Base-by-base conservation (phyloP, 2,797 vertebrate species). In the Rhinoraja longicauda region DNA sequence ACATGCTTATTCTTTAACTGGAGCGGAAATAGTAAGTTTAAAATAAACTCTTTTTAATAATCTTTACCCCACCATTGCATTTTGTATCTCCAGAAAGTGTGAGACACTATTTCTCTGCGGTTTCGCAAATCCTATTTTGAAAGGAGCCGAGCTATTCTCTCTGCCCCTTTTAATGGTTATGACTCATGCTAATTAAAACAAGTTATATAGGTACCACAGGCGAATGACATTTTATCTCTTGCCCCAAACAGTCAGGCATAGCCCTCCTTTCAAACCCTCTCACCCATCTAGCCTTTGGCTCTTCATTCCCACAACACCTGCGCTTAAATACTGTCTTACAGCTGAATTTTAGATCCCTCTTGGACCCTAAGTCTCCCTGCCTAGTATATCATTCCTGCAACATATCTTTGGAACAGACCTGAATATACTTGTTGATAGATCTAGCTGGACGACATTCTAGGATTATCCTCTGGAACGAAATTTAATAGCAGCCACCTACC, bases 1-100 rank as follows among this genome's bases (percentile, higher is more conserved):
- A 0, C 97, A 97, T 0, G 96, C 97, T 0, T 97, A 97, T 93
- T 97, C 97, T 0, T 95, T 97, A 93, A 97, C 97, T 0, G 96
- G 96, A 1, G 96, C 96, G 0, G 96, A 97, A 94, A 96, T 97
- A 96, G 97, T 97, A 94, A 92, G 36, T n/a, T 24, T 93, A 64
- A 79, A 81, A 82, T 32, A 72, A 19, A 92, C 15, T 70, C 32
- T 93, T 86, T 86, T 79, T 93, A 93, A 86, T n/a, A 73, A 1
- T 17, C 29, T 45, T 6, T 36, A 76, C 64, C 67, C 77, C 21
- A 26, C 8, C 45, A 45, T 6, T 19, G 57, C 29, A 57, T 91
- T 62, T 92, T 5, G 8, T 73, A 10, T 45, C 53, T 6, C 36
- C 10, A 53, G 10, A 29, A 53, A 92, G 57, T 13, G 13, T 57